Evolutionary conservation across 2,888 invertebrate genomes (phyloP), one percentile per base, ranked within the genome.

Genomic region (Euplagia quadripunctaria): DNA sequence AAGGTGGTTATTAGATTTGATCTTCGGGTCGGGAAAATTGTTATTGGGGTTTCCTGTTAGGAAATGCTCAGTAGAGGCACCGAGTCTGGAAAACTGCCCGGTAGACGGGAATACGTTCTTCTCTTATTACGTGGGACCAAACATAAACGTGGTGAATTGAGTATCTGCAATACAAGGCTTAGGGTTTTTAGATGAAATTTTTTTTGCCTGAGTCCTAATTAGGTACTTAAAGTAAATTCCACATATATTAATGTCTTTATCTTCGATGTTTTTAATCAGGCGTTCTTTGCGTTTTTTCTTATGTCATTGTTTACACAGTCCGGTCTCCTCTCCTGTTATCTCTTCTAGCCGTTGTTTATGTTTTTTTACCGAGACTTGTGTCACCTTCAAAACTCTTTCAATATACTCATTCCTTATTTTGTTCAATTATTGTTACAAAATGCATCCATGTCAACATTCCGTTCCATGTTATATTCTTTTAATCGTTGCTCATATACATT

Each of bases 401-500:
- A 20, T 11, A 20, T 58, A 31, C 31, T 31, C 31, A 31, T 31
- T 31, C 31, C 31, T 58, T 5, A 20, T 11, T 58, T 12, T 20
- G 20, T 20, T 58, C 20, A 58, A 58, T 58, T 58, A 12, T 20
- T 58, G 20, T 58, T 12, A 11, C 0, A 58, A 20, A n/a, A 11
- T 58, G 12, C 14, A 14, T 31, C 11, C 14, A 14, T 31, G 12
- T 61, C 31, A 61, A 61, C 4, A 31, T 31, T 31, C 58, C 7
- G 14, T 7, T 61, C 12, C 14, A 7, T 61, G 31, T 14, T 14
- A 31, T 58, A 11, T 61, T 9, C 5, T 20, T 68, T 58, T 20
- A 20, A 68, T 20, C 20, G 51, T 51, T 31, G 20, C 51, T 66
- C 43, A 43, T 16, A 68, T 58, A 68, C 58, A 55, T 20, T 52